Conservation (phyloP, 2,797 vertebrate species). For the Sebastes nivosus region DNA sequence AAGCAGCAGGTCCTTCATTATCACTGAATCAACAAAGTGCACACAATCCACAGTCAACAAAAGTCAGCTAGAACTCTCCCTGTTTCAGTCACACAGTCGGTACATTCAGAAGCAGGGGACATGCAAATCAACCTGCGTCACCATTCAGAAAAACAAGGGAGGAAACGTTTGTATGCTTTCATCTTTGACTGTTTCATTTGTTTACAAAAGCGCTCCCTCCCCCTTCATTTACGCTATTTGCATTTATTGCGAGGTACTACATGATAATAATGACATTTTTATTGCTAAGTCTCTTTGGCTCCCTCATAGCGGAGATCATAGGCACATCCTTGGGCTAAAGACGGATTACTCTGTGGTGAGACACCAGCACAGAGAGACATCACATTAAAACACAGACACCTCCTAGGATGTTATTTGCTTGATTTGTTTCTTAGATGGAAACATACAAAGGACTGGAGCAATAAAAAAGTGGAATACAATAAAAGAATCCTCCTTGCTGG, state of each 20-base stretch:
- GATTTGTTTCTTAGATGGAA: conserved; percentile 68
- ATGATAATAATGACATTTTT: conserved; percentile 70
- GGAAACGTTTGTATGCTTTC: conserved; percentile 42
- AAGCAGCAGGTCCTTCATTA: not conserved
- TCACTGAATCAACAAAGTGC: conserved; percentile 23
- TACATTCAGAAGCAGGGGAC: conserved; percentile 29
- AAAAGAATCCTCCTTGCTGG: conserved; percentile 50
- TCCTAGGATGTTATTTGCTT: conserved; percentile 65
- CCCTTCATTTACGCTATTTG: conserved; percentile 71
- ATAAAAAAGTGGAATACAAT: conserved; percentile 45
- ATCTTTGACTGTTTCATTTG: conserved; percentile 51
- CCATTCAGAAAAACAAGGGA: conserved; percentile 40
- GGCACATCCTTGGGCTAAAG: conserved; percentile 61
- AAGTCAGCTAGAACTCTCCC: not conserved
- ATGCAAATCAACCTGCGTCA: conserved; percentile 46
- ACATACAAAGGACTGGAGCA: conserved; percentile 51
- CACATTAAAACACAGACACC: conserved; percentile 64
- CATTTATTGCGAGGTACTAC: conserved; percentile 62
- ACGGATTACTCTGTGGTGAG: conserved; percentile 62
- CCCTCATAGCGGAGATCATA: conserved; percentile 67
- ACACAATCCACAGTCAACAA: conserved; percentile 18
- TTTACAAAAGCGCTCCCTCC: conserved; percentile 54
- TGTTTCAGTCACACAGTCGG: conserved; percentile 13
- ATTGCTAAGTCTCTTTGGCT: conserved; percentile 66
- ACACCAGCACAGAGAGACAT: conserved; percentile 49